Base-by-base conservation (phyloP, 2,113 vertebrate species). In the Heptranchias perlo region DNA sequence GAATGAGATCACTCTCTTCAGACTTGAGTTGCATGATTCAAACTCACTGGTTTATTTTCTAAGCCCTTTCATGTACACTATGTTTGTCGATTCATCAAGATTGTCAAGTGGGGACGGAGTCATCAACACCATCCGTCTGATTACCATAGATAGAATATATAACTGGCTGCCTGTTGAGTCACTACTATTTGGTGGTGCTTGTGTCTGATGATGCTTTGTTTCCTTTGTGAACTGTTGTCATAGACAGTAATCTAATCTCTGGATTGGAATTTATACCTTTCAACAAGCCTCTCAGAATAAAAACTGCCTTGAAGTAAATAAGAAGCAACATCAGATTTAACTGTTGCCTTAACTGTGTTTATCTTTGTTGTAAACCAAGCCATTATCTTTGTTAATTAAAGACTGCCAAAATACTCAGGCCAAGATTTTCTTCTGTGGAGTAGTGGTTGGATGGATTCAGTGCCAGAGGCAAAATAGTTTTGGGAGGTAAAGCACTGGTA, bases 391-490 rank as follows among this genome's bases (percentile, higher is more conserved):
- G 94, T 67, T 69, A 95, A 95, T 95, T 69, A 95, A 69, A 52
- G 65, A 95, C 94, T 95, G 65, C 64, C 62, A 95, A 73, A 52
- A 95, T 28, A 39, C 21, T 39, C 58, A 93, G 58, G 89, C 89
- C 58, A 21, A n/a, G 58, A 39, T 62, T 93, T 35, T 93, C 58
- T 92, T 44, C 35, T 93, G n/a, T 21, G 31, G 11, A 35, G 14
- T n/a, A 94, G 39, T 67, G 62, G 47, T 52, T 95, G 94, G 65
- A 35, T 52, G 8, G 62, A 69, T 69, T 95, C 39, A 95, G 23
- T 95, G 94, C 94, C 94, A 95, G 25, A 95, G 35, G 64, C 23
- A 95, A 95, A 28, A 69, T 95, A 39, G 89, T 93, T 93, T n/a
- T n/a, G 31, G n/a, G 89, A 39, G 14, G 11, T 73, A 94, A 94